Evolutionary conservation across 2,888 invertebrate genomes (phyloP), one percentile per base, ranked within the genome.

Genomic region (Hypselothyrea guttata): DNA sequence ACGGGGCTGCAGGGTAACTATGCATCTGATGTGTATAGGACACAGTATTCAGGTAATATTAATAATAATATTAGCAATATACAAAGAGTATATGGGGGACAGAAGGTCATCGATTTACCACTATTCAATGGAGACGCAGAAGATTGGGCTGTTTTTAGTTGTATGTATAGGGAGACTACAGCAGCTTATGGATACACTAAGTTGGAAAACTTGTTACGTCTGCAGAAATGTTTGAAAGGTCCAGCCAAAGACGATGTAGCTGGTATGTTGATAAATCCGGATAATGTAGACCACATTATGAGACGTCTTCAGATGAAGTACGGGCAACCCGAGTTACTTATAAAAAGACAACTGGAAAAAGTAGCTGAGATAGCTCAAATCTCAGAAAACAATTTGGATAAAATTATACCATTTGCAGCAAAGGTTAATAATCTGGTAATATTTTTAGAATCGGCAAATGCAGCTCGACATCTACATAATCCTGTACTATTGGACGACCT

Each of bases 261-360:
- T 8, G 44, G 44, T 16, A 8, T 44, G 13, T 15, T 44, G n/a
- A 44, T 44, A n/a, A 44, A 44, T 13, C 16, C 44, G 2, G 40
- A 5, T 7, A 40, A 40, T 22, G 40, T 27, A 11, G 8, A 11
- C 1, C 11, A 22, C 12, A 40, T 31, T 31, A 44, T 44, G 44
- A 16, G 16, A 13, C 9, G 44, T 5, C 11, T 44, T 2, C 7
- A 44, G 28, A 30, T 44, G 4, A 31, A n/a, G 3, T 44, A 16
- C n/a, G 31, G 31, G n/a, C 3, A 31, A 7, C 44, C 44, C 7
- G 44, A 44, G 16, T n/a, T 44, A n/a, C 15, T 18, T 1, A 44
- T 44, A 9, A 44, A n/a, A 15, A 44, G 30, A 5, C 18, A 31
- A 16, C 7, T 44, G 16, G 30, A 16, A 5, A 30, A 30, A 16